A percentile compares a stretch with the other conserved stretches of the same genome.
phyloP scores from a whole-genome alignment of 2,113 vertebrate genomes.

The Thymallus thymallus region DNA sequence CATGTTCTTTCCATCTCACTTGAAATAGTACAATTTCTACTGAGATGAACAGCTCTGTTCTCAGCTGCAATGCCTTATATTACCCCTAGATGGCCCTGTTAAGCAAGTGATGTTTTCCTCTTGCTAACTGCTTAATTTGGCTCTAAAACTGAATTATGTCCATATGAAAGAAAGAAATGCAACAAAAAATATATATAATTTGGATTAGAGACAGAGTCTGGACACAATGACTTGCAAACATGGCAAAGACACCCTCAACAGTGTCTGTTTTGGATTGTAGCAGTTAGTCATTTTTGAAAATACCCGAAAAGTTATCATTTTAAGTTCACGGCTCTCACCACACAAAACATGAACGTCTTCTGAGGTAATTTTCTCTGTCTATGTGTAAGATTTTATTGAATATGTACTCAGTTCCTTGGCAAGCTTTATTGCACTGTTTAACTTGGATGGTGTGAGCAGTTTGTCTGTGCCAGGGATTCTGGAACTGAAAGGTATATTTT shows the following conservation, averaged over 20 bases:
- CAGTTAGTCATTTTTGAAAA: background rate
- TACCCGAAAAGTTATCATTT: too few species aligned
- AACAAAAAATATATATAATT: background rate
- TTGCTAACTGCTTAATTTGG: background rate
- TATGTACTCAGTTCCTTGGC: background rate
- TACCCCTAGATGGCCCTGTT: slow-evolving; percentile 74
- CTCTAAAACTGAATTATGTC: background rate
- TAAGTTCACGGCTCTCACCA: background rate
- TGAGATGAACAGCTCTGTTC: background rate
- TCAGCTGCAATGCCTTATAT: slow-evolving; percentile 41
- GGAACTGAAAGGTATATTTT: background rate
- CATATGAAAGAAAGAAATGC: slow-evolving; percentile 26
- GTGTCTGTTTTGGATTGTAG: background rate
- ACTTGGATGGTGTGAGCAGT: background rate
- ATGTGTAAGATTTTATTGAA: background rate
- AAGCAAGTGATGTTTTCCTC: slow-evolving; percentile 54
- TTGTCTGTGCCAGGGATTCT: background rate
- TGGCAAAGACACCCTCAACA: background rate
- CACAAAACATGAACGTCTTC: background rate
- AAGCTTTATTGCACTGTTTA: background rate
- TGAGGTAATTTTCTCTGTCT: background rate
- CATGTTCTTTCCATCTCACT: too few species aligned
- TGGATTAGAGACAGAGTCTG: background rate
- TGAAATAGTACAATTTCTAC: background rate
- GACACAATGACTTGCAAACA: background rate